Base-by-base conservation (phyloP, 1,140 invertebrate species). In the Diplogasteroides magnus region DNA sequence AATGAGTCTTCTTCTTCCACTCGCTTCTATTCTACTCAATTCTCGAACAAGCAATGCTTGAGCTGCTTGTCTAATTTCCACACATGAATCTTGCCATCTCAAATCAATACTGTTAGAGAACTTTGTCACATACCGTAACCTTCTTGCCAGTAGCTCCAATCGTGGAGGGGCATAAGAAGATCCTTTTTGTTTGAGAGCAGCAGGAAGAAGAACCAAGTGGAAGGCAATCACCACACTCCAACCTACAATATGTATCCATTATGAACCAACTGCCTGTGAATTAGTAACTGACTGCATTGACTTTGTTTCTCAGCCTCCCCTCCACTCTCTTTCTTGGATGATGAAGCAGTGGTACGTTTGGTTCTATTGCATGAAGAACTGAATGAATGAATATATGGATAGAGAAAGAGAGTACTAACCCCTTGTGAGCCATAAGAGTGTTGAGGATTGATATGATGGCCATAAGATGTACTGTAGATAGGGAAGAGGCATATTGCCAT, bases 361-460 rank as follows among this genome's bases (percentile, higher is more conserved):
- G 6, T 48, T 6, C 37, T 6, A 6, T 6, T 48, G 6, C 37
- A 48, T 19, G 37, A 48, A 19, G 37, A 6, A 48, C 37, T 48
- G 19, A 48, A 48, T 19, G 37, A 11, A 48, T 48, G 6, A 48
- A 19, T 48, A 48, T 6, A 48, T 48, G 6, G 37, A 48, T 11
- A 48, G 19, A 48, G 19, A 48, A 48, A 11, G 29, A n/a, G n/a
- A n/a, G n/a, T n/a, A n/a, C n/a, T n/a, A 93, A 92, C 79, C 92
- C 93, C 81, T 91, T 94, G 92, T 98, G 96, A 0, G 93, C 94
- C 92, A 97, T 97, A 25, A 98, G 86, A 0, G 96, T 98, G 84
- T 98, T 97, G 13, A 94, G 91, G 29, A 97, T 86, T 23, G 94
- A 90, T 31, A 98, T 92, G 57, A 98, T 89, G 37, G 93, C 90